A percentile compares a stretch with the other conserved stretches of the same genome.
These are phyloP conservation scores for Leptonema lineaticorne DNA, from an alignment of 1,140 invertebrate genomes.

Conservation along the genomic window DNA sequence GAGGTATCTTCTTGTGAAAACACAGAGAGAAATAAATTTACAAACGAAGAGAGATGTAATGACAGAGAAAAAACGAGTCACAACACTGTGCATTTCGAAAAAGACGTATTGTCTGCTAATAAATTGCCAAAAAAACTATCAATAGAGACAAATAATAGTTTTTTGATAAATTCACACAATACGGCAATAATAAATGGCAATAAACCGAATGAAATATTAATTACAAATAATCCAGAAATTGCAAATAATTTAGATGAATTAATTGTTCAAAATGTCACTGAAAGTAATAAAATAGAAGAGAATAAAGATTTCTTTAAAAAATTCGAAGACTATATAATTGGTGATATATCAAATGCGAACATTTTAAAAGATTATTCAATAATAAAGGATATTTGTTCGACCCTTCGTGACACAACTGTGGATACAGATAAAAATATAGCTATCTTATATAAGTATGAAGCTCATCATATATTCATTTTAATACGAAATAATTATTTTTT, in stretches of 20 bases:
- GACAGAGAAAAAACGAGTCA: neutral
- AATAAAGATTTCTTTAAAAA: too few species aligned
- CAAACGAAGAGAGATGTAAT: neutral
- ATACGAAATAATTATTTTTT: neutral
- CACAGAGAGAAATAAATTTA: constrained; percentile 21
- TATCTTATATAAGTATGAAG: constrained; percentile 37
- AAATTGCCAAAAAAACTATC: neutral
- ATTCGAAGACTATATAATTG: too few species aligned
- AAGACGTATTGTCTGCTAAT: constrained; percentile 2
- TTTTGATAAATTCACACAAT: too few species aligned
- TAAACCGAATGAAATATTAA: too few species aligned
- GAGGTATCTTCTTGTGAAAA: constrained; percentile 35
- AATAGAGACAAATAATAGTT: too few species aligned
- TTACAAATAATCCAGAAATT: too few species aligned
- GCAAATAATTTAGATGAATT: too few species aligned
- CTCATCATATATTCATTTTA: neutral
- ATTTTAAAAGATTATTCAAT: constrained; percentile 47
- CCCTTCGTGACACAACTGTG: constrained; percentile 51
- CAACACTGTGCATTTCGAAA: constrained; percentile 10
- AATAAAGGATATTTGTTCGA: constrained; percentile 54
- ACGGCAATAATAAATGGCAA: too few species aligned
- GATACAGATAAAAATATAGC: constrained; percentile 3
- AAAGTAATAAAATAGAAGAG: too few species aligned
- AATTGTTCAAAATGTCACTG: too few species aligned
- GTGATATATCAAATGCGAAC: too few species aligned